Evolutionary conservation across 64 coral and sea anemone species (phyloP).

Genomic region (Anthopleura sola): DNA sequence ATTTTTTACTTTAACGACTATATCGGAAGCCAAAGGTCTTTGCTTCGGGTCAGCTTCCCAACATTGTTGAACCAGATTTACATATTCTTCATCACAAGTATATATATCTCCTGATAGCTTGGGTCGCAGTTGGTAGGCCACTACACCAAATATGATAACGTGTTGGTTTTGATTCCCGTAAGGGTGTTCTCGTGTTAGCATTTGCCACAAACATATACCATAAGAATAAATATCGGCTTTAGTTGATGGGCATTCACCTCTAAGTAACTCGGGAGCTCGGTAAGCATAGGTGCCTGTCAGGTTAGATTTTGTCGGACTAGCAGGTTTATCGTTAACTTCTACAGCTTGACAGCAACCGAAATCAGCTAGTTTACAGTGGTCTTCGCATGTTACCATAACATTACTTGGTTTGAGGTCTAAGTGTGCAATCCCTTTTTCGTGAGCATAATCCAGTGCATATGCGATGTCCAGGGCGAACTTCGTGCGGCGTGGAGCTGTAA

Average conservation of each 20-base stretch:
- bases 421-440: constrained; percentile 89
- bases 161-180: constrained; percentile 99
- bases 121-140: constrained; percentile 86
- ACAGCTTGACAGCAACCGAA: constrained; percentile 97
- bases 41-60: constrained; percentile 87
- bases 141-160: constrained; percentile 92
- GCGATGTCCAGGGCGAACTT: constrained; percentile 91
- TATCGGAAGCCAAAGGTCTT: constrained; percentile 72
- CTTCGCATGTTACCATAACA: constrained; percentile 76
- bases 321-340: constrained; percentile 84
- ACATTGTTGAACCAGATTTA: constrained; percentile 87
- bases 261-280: constrained; percentile 85
- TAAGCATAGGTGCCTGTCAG: constrained; percentile 97
- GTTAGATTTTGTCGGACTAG: constrained; percentile 97
- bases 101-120: constrained; percentile 50
- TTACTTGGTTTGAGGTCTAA: constrained; percentile 97
- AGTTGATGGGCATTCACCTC: constrained; percentile 83
- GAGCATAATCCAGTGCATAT: constrained; percentile 74
- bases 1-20: constrained; percentile 60
- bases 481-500: constrained; percentile 57
- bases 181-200: constrained; percentile 83
- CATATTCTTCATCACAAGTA: constrained; percentile 72
- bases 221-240: constrained; percentile 99
- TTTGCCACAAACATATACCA: constrained; percentile 95
- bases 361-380: constrained; percentile 94